Conservation (phyloP, 2,113 vertebrate species). For the Pseudorasbora parva region DNA sequence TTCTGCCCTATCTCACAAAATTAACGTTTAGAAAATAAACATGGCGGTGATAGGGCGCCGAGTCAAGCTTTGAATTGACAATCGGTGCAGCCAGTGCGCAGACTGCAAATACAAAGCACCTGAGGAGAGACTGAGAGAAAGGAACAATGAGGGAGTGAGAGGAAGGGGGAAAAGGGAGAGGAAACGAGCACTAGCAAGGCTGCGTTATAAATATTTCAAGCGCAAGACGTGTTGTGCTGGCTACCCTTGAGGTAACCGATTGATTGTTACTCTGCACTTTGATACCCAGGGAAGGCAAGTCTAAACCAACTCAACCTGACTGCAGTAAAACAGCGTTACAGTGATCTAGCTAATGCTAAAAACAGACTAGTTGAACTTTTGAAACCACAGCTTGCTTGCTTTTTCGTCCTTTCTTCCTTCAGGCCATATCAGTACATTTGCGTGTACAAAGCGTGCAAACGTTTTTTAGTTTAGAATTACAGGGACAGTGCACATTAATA, state of each 20-base stretch:
- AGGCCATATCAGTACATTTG: not conserved
- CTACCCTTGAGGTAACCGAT: slow-evolving; percentile 44
- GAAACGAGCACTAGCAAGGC: slow-evolving; percentile 14
- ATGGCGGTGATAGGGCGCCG: not conserved
- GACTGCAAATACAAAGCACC: slow-evolving; percentile 14
- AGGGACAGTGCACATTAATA: no score
- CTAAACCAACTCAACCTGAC: slow-evolving; percentile 21
- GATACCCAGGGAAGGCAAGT: not conserved
- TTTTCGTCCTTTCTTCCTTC: not conserved
- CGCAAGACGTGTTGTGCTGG: not conserved
- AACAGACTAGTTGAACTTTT: slow-evolving; percentile 3
- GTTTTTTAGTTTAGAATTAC: no score
- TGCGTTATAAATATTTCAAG: slow-evolving; percentile 53
- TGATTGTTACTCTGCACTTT: slow-evolving; percentile 48
- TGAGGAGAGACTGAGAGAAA: slow-evolving; percentile 23
- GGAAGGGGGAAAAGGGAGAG: not conserved
- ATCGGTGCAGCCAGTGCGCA: not conserved
- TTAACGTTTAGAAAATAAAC: slow-evolving; percentile 44
- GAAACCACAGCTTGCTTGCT: no score
- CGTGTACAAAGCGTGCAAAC: not conserved
- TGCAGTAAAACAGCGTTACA: not conserved
- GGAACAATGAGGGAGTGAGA: not conserved
- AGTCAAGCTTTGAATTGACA: slow-evolving; percentile 19
- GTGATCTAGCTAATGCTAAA: not conserved
- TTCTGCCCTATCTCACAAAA: slow-evolving; percentile 34